Conservation (phyloP, 2,888 invertebrate genomes). For the Meandrusa payeni region DNA sequence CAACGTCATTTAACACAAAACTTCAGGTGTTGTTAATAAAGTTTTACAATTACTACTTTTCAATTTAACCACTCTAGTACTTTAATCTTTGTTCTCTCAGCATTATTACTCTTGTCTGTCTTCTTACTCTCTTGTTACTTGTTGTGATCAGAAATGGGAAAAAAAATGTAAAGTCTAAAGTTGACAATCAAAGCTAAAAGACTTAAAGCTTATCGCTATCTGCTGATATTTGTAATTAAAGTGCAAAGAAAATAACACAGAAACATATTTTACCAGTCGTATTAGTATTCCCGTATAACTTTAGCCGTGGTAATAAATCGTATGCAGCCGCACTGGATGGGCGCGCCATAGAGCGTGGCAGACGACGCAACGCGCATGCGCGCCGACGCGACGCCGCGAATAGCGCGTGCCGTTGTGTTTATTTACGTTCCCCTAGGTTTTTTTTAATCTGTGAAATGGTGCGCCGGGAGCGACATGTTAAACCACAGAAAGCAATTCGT, state of each 20-base stretch:
- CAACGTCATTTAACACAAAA: too few species aligned
- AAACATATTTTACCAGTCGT: neutral
- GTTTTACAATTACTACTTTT: too few species aligned
- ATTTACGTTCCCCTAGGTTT: conserved; percentile 62
- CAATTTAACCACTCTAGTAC: too few species aligned
- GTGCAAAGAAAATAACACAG: neutral
- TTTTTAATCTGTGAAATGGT: conserved; percentile 39
- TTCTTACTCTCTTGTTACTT: too few species aligned
- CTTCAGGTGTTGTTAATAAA: too few species aligned
- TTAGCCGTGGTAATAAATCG: conserved; percentile 9
- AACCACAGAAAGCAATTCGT: conserved; percentile 3
- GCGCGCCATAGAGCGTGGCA: conserved; percentile 18
- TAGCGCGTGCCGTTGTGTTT: conserved; percentile 59
- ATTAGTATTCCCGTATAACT: neutral
- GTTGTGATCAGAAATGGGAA: too few species aligned
- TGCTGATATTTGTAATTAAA: too few species aligned
- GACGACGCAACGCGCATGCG: conserved; percentile 44
- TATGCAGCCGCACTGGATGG: conserved; percentile 14
- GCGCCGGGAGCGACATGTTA: conserved; percentile 12
- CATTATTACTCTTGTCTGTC: too few species aligned
- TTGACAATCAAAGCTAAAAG: too few species aligned
- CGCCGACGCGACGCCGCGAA: conserved; percentile 49
- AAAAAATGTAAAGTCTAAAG: too few species aligned
- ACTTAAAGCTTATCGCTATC: too few species aligned
- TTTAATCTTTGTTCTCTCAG: too few species aligned